phyloP scores from a whole-genome alignment of 2,888 invertebrate species.

The Lydus trimaculatus region DNA sequence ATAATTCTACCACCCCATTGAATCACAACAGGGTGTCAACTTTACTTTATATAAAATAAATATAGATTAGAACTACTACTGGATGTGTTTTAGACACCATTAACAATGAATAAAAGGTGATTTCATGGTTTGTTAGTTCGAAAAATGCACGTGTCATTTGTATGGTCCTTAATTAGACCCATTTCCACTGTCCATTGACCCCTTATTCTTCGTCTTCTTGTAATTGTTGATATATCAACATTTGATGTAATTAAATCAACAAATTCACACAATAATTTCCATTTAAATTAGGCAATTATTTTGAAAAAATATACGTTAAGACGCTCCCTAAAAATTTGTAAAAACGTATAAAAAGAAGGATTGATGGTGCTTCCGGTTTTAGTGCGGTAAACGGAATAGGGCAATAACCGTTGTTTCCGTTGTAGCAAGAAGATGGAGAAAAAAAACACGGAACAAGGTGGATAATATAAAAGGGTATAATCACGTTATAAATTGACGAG shows the following conservation, averaged over 20 bases:
- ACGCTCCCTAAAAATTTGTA: constrained; percentile 19
- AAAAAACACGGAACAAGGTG: constrained; percentile 12
- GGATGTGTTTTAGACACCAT: too few relatives aligned
- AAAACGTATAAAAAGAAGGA: constrained; percentile 19
- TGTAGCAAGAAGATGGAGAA: constrained; percentile 17
- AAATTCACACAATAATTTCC: background rate
- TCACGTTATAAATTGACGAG: constrained; percentile 27
- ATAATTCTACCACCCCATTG: background rate
- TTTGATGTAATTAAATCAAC: background rate
- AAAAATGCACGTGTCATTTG: background rate
- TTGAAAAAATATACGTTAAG: constrained; percentile 9
- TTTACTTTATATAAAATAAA: background rate
- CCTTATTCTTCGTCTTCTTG: too few relatives aligned
- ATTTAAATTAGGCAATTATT: background rate
- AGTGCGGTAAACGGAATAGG: constrained; percentile 29
- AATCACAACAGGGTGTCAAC: background rate
- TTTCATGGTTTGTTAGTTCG: background rate
- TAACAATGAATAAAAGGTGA: background rate
- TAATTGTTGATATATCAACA: background rate
- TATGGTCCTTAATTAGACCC: background rate
- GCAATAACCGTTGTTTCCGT: constrained; percentile 43
- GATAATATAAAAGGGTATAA: constrained; percentile 28
- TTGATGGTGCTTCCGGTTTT: constrained; percentile 36
- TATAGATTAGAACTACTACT: background rate
- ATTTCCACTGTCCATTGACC: constrained; percentile 14